Evolutionary conservation across 2,113 vertebrate species (phyloP).

Genomic region (Opisthocomus hoazin): DNA sequence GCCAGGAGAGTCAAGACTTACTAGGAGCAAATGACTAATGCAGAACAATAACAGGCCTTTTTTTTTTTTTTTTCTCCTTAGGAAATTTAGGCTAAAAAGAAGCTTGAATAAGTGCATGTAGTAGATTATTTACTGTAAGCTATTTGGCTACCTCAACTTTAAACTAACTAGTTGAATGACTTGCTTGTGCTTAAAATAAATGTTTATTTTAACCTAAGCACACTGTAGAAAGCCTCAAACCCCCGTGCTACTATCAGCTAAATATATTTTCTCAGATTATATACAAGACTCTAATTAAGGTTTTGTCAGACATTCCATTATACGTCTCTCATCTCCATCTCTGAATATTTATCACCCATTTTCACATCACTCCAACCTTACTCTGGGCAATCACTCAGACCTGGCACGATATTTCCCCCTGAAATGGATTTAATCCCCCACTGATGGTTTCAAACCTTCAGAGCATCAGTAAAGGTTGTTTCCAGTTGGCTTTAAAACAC

Average conservation of each 20-base stretch:
- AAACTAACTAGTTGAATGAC: conserved; percentile 1
- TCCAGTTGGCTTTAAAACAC: background rate
- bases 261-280: conserved; percentile 38
- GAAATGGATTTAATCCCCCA: background rate
- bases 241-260: background rate
- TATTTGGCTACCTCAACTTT: background rate
- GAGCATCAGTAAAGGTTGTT: background rate
- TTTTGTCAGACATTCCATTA: conserved; percentile 47
- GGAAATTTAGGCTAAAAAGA: background rate
- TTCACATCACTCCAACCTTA: background rate
- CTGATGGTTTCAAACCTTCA: background rate
- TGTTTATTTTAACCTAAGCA: conserved; percentile 48
- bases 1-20: background rate
- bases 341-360: conserved; percentile 54
- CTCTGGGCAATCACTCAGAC: background rate
- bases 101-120: background rate
- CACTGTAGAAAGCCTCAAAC: background rate
- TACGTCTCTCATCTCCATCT: background rate
- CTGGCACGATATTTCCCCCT: background rate
- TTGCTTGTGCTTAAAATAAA: conserved; percentile 37
- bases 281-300: conserved; percentile 37
- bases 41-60: background rate
- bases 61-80: background rate
- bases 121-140: background rate
- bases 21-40: background rate